Percentiles rank a stretch among this genome's conserved stretches.
These are phyloP conservation scores for Psilopogon haemacephalus DNA, from an alignment of 2,113 vertebrate species.

Conservation along the genomic window DNA sequence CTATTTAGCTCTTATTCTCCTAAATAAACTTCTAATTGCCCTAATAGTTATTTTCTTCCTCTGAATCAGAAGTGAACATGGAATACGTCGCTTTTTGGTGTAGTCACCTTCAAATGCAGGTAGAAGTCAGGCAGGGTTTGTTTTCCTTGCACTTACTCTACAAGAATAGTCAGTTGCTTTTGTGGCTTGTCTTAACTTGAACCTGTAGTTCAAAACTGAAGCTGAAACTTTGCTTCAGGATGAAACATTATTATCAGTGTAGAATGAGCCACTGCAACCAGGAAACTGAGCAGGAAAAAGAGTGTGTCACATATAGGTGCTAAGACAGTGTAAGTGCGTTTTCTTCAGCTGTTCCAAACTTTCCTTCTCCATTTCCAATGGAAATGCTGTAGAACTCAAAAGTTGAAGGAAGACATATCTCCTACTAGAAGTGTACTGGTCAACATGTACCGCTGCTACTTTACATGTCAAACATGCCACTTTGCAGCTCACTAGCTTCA, in stretches of 20 bases:
- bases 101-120: background rate
- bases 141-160: background rate
- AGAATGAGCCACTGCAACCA: background rate
- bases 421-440: background rate
- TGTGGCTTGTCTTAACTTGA: background rate
- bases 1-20: background rate
- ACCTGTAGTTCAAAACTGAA: background rate
- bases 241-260: background rate
- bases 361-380: background rate
- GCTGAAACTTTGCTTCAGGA: background rate
- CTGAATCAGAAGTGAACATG: background rate
- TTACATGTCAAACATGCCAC: background rate
- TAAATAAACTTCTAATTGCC: background rate
- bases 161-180: background rate
- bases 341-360: background rate
- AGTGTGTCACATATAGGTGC: background rate
- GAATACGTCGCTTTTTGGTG: background rate
- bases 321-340: background rate
- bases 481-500: background rate
- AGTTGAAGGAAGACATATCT: background rate
- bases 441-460: background rate
- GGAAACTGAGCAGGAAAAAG: background rate
- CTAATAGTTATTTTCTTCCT: background rate
- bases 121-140: background rate
- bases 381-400: background rate